Conservation (phyloP, 2,888 invertebrate species). For the Loripinus fragilis region DNA sequence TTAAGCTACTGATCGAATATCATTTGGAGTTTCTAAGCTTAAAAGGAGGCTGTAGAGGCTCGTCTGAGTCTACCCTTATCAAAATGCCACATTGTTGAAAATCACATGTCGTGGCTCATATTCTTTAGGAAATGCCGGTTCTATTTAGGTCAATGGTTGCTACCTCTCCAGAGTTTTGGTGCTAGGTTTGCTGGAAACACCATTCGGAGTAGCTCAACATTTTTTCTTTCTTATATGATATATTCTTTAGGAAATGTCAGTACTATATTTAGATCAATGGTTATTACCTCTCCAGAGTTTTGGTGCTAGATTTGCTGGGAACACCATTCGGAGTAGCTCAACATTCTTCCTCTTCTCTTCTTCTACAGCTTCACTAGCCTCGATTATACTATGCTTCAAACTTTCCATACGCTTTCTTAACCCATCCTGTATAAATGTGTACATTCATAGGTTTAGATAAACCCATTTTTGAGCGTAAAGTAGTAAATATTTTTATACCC, state of each 20-base stretch:
- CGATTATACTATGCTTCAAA: constrained; percentile 95
- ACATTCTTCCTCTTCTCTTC: constrained; percentile 97
- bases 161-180: constrained; percentile 87
- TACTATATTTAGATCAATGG: no score
- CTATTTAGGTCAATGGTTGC: no score
- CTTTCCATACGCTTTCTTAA: constrained; percentile 90
- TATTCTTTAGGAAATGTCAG: background rate
- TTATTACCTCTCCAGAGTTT: constrained; percentile 94
- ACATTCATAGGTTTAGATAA: no score
- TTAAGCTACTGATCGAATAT: no score
- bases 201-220: constrained; percentile 95
- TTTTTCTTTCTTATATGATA: constrained; percentile 97
- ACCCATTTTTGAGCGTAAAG: no score
- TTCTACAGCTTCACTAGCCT: constrained; percentile 95
- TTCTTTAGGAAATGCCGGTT: no score
- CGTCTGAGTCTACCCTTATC: no score
- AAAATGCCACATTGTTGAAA: no score
- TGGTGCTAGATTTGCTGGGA: constrained; percentile 97
- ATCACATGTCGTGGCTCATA: no score
- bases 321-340: constrained; percentile 95
- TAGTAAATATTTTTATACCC: no score
- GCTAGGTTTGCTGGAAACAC: constrained; percentile 98
- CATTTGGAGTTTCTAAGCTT: no score
- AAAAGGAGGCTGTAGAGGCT: no score
- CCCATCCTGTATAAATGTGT: constrained; percentile 89